These are phyloP conservation scores for Nyctibius grandis DNA, from an alignment of 2,797 vertebrate genomes.

Conservation along the genomic window DNA sequence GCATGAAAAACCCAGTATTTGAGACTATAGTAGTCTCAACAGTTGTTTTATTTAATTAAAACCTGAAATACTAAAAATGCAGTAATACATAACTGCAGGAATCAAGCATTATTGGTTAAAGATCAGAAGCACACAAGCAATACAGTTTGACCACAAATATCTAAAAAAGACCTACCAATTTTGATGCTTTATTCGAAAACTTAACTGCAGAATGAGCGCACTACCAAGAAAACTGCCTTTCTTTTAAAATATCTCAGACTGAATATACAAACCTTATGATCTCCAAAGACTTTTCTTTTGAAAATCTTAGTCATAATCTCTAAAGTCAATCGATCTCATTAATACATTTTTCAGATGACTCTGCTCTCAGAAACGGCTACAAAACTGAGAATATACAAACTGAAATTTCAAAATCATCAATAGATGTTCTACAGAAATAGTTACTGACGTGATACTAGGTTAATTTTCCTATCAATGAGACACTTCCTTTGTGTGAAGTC, in stretches of 20 bases:
- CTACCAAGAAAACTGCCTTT: not conserved
- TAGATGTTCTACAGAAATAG: not conserved
- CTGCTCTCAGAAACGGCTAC: not conserved
- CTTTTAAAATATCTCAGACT: not conserved
- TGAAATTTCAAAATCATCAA: not conserved
- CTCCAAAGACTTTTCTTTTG: not conserved
- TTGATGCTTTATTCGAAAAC: not conserved
- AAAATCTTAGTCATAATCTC: not conserved
- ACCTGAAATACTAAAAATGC: not conserved
- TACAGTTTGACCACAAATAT: not conserved
- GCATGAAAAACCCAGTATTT: not conserved
- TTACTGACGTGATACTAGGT: not conserved
- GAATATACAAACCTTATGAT: not conserved
- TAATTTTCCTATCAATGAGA: not conserved
- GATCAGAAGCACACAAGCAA: not conserved
- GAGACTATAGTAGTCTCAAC: not conserved
- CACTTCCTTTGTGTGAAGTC: not conserved
- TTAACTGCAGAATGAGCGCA: not conserved
- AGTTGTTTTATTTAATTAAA: not conserved
- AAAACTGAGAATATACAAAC: not conserved
- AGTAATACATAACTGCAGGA: not conserved
- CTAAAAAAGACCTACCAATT: not conserved
- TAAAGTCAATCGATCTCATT: not conserved
- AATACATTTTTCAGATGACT: not conserved
- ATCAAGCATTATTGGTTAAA: not conserved